Evolutionary conservation across 1,140 invertebrate genomes (phyloP).

Genomic region (Cardiocondyla obscurior): DNA sequence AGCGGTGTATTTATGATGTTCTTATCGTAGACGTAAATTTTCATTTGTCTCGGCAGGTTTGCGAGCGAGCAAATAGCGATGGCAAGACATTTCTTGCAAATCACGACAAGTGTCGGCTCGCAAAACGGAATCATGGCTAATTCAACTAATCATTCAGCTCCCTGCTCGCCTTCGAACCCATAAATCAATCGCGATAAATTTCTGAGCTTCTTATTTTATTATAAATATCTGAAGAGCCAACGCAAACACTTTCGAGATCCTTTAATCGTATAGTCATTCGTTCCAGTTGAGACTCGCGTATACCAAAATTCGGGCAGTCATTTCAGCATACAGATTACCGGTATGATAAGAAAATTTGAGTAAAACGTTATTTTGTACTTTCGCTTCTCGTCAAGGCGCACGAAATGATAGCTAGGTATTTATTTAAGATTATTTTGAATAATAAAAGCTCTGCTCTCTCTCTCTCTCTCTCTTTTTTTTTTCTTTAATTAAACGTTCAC

Average conservation of each 20-base stretch:
- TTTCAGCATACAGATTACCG: slow-evolving; percentile 15
- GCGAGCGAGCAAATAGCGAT: slow-evolving; percentile 16
- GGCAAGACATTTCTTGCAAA: slow-evolving; percentile 49
- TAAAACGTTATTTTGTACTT: slow-evolving; percentile 28
- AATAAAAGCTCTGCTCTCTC: neutral
- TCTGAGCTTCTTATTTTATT: neutral
- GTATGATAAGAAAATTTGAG: slow-evolving; percentile 60
- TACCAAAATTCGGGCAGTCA: slow-evolving; percentile 13
- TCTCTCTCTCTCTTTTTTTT: neutral
- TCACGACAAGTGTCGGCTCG: slow-evolving; percentile 41
- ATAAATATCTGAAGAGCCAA: neutral
- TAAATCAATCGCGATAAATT: neutral
- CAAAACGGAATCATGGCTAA: slow-evolving; percentile 1
- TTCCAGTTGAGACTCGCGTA: neutral
- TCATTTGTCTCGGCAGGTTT: slow-evolving; percentile 55
- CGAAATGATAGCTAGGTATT: slow-evolving; percentile 25
- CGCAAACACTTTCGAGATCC: neutral
- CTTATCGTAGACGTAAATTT: slow-evolving; percentile 68
- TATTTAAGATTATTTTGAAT: slow-evolving; percentile 25
- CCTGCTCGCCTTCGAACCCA: neutral
- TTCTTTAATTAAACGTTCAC: neutral
- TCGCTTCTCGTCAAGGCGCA: slow-evolving; percentile 2
- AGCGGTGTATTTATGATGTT: slow-evolving; percentile 49
- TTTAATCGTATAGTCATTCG: neutral
- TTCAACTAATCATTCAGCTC: neutral